Evolutionary conservation across 2,888 invertebrate genomes (phyloP), one percentile per base, ranked within the genome.

Genomic region (Alentia gelatinosa): DNA sequence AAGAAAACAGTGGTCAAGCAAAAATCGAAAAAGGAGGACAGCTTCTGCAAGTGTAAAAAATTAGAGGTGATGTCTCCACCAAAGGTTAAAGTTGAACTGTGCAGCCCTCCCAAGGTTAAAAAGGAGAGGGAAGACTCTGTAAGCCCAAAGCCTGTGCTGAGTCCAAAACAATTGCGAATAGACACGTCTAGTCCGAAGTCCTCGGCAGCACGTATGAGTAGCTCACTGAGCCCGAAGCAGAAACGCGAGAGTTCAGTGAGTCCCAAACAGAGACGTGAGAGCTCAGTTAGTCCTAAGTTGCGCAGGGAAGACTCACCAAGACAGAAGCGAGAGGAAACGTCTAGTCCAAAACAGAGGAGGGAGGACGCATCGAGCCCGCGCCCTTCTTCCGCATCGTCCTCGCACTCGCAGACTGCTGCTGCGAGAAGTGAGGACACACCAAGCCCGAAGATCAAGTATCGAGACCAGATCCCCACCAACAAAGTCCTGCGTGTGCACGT

Each of bases 161-260:
- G 86, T 86, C 86, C 86, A 33, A 42, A 86, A n/a, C 86, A 47
- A 42, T 47, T 86, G 9, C 42, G 86, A 47, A 86, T 86, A 47
- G 86, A 86, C 42, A 86, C 86, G 42, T 86, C 86, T 86, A 86
- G 86, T 86, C 86, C 86, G 12, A 86, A 86, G 50, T 26, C 47
- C 30, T 42, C 86, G 9, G 33, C 47, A 23, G 12, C 79, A n/a
- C 30, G 74, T 15, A 33, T 33, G 26, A 47, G 47, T 47, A 35
- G 79, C 79, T 79, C 79, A 4, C 79, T 79, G 35, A 79, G 79
- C 39, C 79, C 79, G 15, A 79, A 79, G 19, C 37, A 35, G 9
- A 35, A 26, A 35, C 79, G 79, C 0, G 79, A 79, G 37, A 35
- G 79, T 39, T 79, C 79, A 4, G 37, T 79, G 35, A 79, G 79